These are phyloP conservation scores for Neoaliturus tenellus DNA, from an alignment of 2,888 invertebrate species.

Conservation along the genomic window DNA sequence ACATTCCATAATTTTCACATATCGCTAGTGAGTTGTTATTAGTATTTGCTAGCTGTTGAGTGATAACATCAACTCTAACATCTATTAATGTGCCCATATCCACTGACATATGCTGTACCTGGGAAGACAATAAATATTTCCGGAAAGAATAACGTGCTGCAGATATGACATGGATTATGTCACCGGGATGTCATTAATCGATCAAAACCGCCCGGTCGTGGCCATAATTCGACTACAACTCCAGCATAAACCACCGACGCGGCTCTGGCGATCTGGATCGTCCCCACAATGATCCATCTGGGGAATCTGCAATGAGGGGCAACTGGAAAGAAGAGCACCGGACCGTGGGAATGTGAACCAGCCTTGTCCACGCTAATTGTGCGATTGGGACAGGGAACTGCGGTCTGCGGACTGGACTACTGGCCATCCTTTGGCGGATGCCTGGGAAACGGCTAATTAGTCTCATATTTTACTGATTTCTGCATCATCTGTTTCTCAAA, in stretches of 20 bases:
- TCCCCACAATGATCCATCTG: conserved; percentile 33
- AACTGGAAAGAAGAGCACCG: conserved; percentile 27
- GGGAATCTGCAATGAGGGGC: conserved; percentile 39
- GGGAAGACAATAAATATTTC: neutral
- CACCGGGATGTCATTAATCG: neutral
- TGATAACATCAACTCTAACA: too few relatives aligned
- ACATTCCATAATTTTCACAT: too few relatives aligned
- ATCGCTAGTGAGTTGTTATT: too few relatives aligned
- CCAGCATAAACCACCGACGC: conserved; percentile 31
- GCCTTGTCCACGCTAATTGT: conserved; percentile 42
- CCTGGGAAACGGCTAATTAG: conserved; percentile 23
- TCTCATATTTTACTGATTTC: neutral
- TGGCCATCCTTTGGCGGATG: conserved; percentile 36
- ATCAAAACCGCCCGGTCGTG: conserved; percentile 18
- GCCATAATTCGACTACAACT: neutral
- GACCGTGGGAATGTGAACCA: conserved; percentile 50
- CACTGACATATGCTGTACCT: too few relatives aligned
- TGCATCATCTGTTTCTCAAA: neutral
- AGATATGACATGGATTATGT: conserved; percentile 30
- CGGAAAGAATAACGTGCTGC: neutral
- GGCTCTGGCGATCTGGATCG: conserved; percentile 45
- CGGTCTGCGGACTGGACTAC: conserved; percentile 13
- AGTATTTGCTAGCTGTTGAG: too few relatives aligned
- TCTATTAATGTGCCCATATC: too few relatives aligned
- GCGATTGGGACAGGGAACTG: conserved; percentile 37